A percentile compares a stretch with the other conserved stretches of the same genome.
phyloP scores from a whole-genome alignment of 2,888 invertebrate species.

The Phorcus lineatus region DNA sequence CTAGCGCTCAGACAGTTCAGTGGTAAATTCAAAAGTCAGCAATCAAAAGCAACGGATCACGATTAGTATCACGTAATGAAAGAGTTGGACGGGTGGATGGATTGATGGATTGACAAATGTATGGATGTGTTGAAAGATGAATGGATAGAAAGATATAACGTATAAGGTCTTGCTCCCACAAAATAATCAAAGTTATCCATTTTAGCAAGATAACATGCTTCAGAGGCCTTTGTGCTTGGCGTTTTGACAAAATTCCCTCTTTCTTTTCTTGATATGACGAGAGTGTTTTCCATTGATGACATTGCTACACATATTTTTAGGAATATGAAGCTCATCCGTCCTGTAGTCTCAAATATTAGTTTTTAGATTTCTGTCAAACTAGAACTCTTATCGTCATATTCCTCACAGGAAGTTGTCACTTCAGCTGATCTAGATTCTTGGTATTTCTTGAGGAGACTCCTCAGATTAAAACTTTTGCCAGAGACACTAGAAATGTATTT shows the following conservation, averaged over 20 bases:
- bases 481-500: slow-evolving; percentile 41
- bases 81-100: no score
- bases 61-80: no score
- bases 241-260: not conserved
- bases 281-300: slow-evolving; percentile 46
- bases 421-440: slow-evolving; percentile 40
- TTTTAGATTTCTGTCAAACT: slow-evolving; percentile 58
- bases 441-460: slow-evolving; percentile 34
- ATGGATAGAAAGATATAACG: no score
- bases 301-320: slow-evolving; percentile 58
- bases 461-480: slow-evolving; percentile 43
- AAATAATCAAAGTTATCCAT: slow-evolving; percentile 49
- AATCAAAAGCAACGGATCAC: no score
- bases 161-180: slow-evolving; percentile 37
- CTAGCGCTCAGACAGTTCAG: no score
- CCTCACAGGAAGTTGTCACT: slow-evolving; percentile 18
- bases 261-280: slow-evolving; percentile 41
- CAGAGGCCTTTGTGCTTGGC: not conserved
- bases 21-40: no score
- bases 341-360: slow-evolving; percentile 55
- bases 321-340: slow-evolving; percentile 55
- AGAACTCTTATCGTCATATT: slow-evolving; percentile 42
- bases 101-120: no score
- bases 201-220: slow-evolving; percentile 41
- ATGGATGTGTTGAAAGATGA: no score